Evolutionary conservation across 2,888 invertebrate species (phyloP).

Genomic region (Acanthosepion lycidas): DNA sequence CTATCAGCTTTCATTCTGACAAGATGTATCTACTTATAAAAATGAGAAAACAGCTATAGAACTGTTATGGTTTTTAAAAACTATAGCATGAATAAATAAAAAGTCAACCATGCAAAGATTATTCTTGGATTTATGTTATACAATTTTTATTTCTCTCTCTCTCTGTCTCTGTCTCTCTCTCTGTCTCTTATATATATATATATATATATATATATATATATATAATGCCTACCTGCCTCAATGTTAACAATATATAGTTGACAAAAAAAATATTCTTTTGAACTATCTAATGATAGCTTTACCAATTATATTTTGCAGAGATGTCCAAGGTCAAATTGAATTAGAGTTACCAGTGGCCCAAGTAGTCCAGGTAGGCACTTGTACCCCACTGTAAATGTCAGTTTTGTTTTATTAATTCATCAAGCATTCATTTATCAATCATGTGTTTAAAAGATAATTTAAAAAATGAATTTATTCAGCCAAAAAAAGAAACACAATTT

Average conservation of each 20-base stretch:
- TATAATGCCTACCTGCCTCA: background rate
- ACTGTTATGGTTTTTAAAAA: background rate
- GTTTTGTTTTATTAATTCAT: background rate
- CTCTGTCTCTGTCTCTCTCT: background rate
- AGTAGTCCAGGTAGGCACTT: slow-evolving; percentile 85
- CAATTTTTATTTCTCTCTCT: background rate
- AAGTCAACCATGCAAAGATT: background rate
- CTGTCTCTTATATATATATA: no score
- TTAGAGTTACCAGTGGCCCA: slow-evolving; percentile 99
- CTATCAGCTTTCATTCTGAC: background rate
- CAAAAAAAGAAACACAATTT: background rate
- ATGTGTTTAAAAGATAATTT: background rate
- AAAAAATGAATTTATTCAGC: no score
- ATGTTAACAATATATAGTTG: no score
- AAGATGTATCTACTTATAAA: background rate
- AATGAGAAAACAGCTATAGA: background rate
- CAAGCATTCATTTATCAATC: background rate
- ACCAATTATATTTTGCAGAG: slow-evolving; percentile 59
- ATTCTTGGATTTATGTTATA: background rate
- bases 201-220: background rate
- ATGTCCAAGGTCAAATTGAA: slow-evolving; percentile 69
- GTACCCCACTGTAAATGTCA: background rate
- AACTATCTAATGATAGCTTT: background rate
- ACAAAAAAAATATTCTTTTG: background rate
- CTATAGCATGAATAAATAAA: background rate